These are phyloP conservation scores for Drosophila nigritarsus DNA, from an alignment of 2,888 invertebrate species.

Conservation along the genomic window DNA sequence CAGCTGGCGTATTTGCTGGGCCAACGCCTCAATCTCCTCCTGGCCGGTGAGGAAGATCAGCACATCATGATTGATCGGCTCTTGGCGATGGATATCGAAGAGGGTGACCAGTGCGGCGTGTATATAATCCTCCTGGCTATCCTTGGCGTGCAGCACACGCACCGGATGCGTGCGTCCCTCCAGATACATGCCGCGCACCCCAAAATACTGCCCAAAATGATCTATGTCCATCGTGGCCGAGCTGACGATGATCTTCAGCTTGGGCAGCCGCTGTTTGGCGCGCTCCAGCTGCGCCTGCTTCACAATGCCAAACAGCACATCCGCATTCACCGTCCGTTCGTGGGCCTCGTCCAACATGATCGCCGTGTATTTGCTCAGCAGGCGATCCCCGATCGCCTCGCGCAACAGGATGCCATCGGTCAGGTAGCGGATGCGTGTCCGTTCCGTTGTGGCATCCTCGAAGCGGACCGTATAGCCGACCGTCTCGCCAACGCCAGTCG, in stretches of 20 bases:
- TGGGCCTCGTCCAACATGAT: conserved; percentile 98
- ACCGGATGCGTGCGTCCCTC: conserved; percentile 95
- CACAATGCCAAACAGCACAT: conserved; percentile 96
- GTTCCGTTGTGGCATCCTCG: conserved; percentile 92
- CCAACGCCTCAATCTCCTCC: conserved; percentile 97
- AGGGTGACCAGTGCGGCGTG: conserved; percentile 93
- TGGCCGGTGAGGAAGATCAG: conserved; percentile 97
- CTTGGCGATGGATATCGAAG: conserved; percentile 94
- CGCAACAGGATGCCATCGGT: conserved; percentile 97
- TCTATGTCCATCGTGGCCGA: conserved; percentile 99
- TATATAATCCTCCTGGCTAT: conserved; percentile 92
- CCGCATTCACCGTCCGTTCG: conserved; percentile 97
- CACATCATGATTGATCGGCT: conserved; percentile 93
- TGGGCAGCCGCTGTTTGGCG: conserved; percentile 86
- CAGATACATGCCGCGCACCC: conserved; percentile 94
- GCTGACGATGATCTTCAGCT: conserved; percentile 93
- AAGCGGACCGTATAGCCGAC: conserved; percentile 95
- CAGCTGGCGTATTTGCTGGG: conserved; percentile 90
- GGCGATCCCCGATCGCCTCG: conserved; percentile 93
- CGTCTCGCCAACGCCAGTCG: conserved; percentile 87
- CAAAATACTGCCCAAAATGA: conserved; percentile 95
- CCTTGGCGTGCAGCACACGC: conserved; percentile 89
- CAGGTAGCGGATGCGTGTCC: conserved; percentile 94
- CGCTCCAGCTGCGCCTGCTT: conserved; percentile 93
- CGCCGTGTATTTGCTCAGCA: conserved; percentile 91